These are phyloP conservation scores for Anthoscopus minutus DNA, from an alignment of 2,113 vertebrate species.

Conservation along the genomic window DNA sequence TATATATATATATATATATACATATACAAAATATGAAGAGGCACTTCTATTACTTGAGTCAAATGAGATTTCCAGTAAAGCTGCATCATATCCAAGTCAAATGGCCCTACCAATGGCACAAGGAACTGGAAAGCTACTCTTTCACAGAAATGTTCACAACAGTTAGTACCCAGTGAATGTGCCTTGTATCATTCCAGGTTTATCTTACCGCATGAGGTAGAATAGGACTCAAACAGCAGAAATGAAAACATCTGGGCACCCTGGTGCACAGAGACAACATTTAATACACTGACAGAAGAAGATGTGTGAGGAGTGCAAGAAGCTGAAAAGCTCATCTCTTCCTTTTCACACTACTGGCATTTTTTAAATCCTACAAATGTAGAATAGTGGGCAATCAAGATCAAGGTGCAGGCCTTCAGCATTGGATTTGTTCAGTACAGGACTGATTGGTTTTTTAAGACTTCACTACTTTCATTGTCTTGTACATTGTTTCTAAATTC, in stretches of 20 bases:
- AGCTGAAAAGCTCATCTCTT: not conserved
- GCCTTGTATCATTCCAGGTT: not conserved
- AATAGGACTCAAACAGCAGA: not conserved
- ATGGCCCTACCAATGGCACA: not conserved
- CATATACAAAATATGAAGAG: not conserved
- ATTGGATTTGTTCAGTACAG: not conserved
- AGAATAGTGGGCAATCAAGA: not conserved
- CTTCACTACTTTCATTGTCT: not conserved
- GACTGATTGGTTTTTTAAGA: not conserved
- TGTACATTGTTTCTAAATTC: not conserved
- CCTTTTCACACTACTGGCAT: not conserved
- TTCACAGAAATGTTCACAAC: not conserved
- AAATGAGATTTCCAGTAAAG: not conserved
- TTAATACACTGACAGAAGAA: not conserved
- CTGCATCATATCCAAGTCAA: not conserved
- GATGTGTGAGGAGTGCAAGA: not conserved
- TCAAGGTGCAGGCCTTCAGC: not conserved
- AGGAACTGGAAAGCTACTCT: not conserved
- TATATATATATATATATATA: not conserved
- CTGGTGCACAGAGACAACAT: not conserved
- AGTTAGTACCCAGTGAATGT: not conserved
- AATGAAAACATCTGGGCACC: no score
- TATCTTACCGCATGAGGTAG: not conserved
- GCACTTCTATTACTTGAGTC: not conserved
- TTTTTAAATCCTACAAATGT: not conserved